Evolutionary conservation across 2,888 invertebrate species (phyloP), one percentile per base, ranked within the genome.

Genomic region (Criorhina ranunculi): DNA sequence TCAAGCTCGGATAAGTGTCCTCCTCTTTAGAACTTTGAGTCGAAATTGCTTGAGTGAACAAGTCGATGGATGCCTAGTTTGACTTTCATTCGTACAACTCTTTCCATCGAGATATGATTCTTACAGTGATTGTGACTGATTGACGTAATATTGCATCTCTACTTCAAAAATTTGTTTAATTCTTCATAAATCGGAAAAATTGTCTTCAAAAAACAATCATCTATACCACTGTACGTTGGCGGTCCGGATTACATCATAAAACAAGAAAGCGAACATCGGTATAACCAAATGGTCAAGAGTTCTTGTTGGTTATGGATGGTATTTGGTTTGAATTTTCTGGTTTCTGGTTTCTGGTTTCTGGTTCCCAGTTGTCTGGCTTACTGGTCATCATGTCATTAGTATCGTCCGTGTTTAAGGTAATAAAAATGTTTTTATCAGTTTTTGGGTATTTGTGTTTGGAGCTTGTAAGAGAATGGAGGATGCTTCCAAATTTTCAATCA

Each of bases 281-380:
- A 37, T 15, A 33, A 42, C 51, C 42, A 44, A 83, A 64, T 70
- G 64, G 73, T 37, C 37, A 57, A 60, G 46, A 40, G 40, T 33
- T 73, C 55, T 66, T 37, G 40, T 44, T 64, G 62, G 55, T 78
- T 73, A 82, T 62, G 42, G 46, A 60, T 49, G 40, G 24, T 37
- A 72, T 59, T 62, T 62, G 24, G 17, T 67, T 46, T 51, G 12
- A 24, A 7, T 46, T 64, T 64, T 17, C n/a, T n/a, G n/a, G 24
- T 5, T 19, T 15, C 17, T 33, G 6, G 59, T 66, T 29, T 62
- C 15, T 73, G 60, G 40, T 64, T 35, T 62, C 19, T 83, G 83
- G 83, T 83, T 79, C 83, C 83, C 69, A 64, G 67, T 69, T 79
- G 83, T 83, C 83, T 83, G 83, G 79, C 24, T 29, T 11, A 69